phyloP scores from a whole-genome alignment of 2,113 vertebrate species.

The Ailuropoda melanoleuca region DNA sequence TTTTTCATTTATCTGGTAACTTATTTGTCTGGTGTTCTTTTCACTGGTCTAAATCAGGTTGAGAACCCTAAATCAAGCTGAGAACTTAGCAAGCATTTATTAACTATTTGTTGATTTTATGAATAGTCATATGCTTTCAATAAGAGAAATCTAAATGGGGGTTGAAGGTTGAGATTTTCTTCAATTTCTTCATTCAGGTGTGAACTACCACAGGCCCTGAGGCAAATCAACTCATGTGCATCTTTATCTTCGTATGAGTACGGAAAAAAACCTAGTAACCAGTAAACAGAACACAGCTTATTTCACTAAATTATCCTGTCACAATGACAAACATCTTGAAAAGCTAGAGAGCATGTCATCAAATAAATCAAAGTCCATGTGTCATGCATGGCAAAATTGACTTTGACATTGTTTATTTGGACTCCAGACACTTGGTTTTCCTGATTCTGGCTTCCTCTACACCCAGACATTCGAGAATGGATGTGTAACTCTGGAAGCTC shows the following conservation, averaged over 20 bases:
- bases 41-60: background rate
- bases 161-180: background rate
- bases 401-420: background rate
- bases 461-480: background rate
- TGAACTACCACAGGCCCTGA: background rate
- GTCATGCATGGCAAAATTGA: background rate
- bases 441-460: background rate
- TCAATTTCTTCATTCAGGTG: background rate
- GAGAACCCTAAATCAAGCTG: background rate
- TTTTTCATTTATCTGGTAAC: background rate
- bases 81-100: background rate
- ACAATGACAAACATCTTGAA: background rate
- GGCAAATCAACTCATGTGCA: background rate
- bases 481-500: background rate
- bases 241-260: background rate
- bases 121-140: background rate
- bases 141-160: background rate
- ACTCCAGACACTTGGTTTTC: background rate
- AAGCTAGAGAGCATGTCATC: background rate
- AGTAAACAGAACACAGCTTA: background rate
- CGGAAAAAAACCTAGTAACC: background rate
- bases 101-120: background rate
- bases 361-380: conserved; percentile 7
- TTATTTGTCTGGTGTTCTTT: background rate
- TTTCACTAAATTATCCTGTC: conserved; percentile 16